Conservation (phyloP, 2,113 vertebrate genomes). For the Megaceryle maxima region DNA sequence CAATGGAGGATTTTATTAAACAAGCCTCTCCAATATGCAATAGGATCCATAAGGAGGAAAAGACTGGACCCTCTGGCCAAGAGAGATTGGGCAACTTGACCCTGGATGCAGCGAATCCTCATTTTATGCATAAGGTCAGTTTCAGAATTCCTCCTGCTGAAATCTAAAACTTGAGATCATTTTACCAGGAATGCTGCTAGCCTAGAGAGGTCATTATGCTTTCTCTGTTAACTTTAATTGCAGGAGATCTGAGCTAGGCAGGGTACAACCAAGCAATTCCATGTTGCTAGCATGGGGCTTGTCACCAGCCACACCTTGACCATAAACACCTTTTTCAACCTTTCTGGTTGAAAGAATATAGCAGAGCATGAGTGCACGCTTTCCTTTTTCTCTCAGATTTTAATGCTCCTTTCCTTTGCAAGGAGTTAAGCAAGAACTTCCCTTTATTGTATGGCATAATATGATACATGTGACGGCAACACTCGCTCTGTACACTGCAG, state of each 20-base stretch:
- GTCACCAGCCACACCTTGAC: fast-evolving
- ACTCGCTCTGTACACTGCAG: not conserved
- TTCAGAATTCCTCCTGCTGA: not conserved
- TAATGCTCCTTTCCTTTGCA: not conserved
- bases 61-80: not conserved
- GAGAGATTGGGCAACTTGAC: not conserved
- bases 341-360: not conserved
- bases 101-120: not conserved
- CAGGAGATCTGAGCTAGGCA: not conserved
- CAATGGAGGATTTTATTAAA: not conserved
- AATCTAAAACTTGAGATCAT: not conserved
- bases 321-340: not conserved
- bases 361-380: not conserved
- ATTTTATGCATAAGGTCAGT: not conserved
- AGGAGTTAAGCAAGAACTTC: not conserved
- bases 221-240: not conserved
- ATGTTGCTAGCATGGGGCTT: not conserved
- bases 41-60: not conserved
- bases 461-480: fast-evolving
- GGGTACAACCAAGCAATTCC: not conserved
- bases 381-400: not conserved
- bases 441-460: fast-evolving
- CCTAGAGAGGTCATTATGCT: not conserved
- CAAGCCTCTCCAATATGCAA: not conserved
- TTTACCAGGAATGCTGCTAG: not conserved